Evolutionary conservation across 2,888 invertebrate genomes (phyloP).

Genomic region (Spisula subtruncata): DNA sequence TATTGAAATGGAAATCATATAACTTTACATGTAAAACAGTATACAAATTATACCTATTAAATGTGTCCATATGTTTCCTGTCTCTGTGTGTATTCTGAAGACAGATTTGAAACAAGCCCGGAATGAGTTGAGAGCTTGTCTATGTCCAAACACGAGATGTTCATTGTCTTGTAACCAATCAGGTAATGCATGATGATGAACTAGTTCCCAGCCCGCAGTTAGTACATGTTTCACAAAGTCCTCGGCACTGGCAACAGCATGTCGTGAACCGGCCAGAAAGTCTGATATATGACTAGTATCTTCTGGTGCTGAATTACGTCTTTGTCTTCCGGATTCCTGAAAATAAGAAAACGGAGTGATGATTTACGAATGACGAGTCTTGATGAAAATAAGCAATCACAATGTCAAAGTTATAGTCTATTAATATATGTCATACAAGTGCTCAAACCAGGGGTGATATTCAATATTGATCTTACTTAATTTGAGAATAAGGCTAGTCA

Average conservation of each 20-base stretch:
- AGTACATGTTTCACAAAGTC: slow-evolving; percentile 93
- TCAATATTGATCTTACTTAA: no score
- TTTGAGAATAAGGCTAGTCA: no score
- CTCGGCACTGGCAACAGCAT: slow-evolving; percentile 96
- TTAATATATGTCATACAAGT: no score
- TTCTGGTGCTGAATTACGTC: slow-evolving; percentile 33
- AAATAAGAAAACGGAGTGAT: background rate
- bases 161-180: slow-evolving; percentile 99
- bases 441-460: no score
- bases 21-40: no score
- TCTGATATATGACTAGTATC: slow-evolving; percentile 14
- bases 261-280: slow-evolving; percentile 76
- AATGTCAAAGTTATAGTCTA: no score
- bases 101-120: slow-evolving; percentile 99
- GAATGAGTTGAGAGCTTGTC: slow-evolving; percentile 98
- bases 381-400: no score
- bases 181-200: slow-evolving; percentile 95
- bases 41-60: slow-evolving; percentile 90
- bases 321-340: background rate
- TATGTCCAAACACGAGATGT: slow-evolving; percentile 97
- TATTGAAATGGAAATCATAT: no score
- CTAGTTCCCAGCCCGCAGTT: slow-evolving; percentile 90
- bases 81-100: slow-evolving; percentile 99
- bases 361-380: no score
- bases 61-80: slow-evolving; percentile 99